These are phyloP conservation scores for Eurystomus glaucurus DNA, from an alignment of 2,797 vertebrate species.

Conservation along the genomic window DNA sequence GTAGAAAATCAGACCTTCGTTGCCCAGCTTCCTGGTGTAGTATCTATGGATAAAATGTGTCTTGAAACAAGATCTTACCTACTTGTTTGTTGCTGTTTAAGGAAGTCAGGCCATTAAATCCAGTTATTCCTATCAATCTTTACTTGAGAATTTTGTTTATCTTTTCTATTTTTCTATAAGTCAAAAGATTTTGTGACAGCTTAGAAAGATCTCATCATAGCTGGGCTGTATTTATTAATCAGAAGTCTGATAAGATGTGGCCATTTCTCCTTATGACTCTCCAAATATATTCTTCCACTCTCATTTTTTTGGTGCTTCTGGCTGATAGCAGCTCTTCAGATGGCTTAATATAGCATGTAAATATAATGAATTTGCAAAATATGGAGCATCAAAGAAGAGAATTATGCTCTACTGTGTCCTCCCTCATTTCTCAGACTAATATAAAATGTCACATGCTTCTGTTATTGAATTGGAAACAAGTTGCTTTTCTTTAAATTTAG, in stretches of 20 bases:
- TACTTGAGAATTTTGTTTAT: background rate
- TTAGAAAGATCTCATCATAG: background rate
- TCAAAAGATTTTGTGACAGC: background rate
- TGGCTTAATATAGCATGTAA: slow-evolving; percentile 15
- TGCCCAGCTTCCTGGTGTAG: background rate
- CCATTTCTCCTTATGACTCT: background rate
- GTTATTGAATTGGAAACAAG: slow-evolving; percentile 28
- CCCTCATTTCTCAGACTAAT: slow-evolving; percentile 12
- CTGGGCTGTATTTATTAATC: slow-evolving; percentile 15
- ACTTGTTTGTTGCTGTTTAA: background rate
- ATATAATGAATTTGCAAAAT: slow-evolving; percentile 26
- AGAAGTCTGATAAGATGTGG: background rate
- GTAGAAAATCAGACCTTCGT: background rate
- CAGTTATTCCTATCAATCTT: background rate
- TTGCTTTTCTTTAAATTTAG: slow-evolving; percentile 49
- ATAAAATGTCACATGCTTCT: slow-evolving; percentile 22
- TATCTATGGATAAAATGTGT: background rate
- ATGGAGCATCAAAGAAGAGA: background rate
- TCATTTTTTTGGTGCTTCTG: slow-evolving; percentile 15
- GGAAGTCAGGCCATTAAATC: background rate
- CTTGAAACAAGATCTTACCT: background rate
- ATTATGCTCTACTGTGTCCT: background rate
- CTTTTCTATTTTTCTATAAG: background rate
- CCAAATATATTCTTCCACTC: background rate
- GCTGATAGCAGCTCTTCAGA: background rate